These are phyloP conservation scores for Arrhopalites spinosus DNA, from an alignment of 2,888 invertebrate genomes.

Conservation along the genomic window DNA sequence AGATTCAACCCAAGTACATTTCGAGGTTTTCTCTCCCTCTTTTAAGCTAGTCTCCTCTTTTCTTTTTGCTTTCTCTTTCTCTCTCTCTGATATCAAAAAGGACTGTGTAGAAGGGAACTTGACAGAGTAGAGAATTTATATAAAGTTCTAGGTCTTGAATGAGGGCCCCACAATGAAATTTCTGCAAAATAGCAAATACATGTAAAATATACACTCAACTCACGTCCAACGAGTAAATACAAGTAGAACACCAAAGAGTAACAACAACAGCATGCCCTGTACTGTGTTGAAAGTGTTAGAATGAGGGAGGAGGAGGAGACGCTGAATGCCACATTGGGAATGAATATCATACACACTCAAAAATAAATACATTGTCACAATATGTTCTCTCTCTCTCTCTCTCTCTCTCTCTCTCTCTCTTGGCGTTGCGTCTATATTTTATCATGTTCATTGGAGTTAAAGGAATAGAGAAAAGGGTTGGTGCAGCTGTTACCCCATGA, in stretches of 20 bases:
- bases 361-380: neutral
- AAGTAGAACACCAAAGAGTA: too few relatives aligned
- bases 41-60: neutral
- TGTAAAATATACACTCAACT: too few relatives aligned
- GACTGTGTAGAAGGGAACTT: neutral
- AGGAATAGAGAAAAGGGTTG: neutral
- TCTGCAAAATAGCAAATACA: too few relatives aligned
- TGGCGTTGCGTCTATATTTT: neutral
- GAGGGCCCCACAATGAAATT: too few relatives aligned
- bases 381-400: neutral
- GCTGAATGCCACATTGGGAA: too few relatives aligned
- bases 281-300: too few relatives aligned
- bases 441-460: neutral
- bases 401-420: conserved; percentile 16
- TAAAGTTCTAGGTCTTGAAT: too few relatives aligned
- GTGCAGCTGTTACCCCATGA: too few relatives aligned
- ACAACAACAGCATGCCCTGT: too few relatives aligned
- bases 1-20: conserved; percentile 17
- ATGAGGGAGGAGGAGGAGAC: too few relatives aligned
- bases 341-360: neutral
- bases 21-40: conserved; percentile 6
- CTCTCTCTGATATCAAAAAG: neutral
- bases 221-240: too few relatives aligned
- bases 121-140: too few relatives aligned
- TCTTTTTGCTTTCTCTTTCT: neutral